These are phyloP conservation scores for Oncorhynchus nerka DNA, from an alignment of 2,113 vertebrate genomes.

Conservation along the genomic window DNA sequence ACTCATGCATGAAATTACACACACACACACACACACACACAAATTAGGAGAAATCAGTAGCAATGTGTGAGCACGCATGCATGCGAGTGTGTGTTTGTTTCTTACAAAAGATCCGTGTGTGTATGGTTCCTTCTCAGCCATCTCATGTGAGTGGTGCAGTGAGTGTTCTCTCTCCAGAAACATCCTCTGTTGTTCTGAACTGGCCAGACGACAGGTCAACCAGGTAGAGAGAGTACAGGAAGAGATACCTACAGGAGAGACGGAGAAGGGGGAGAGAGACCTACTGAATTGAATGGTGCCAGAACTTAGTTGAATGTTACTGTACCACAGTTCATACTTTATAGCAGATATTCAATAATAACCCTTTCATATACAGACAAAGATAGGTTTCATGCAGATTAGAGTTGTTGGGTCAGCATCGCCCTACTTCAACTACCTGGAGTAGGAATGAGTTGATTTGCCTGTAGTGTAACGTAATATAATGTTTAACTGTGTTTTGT, in stretches of 20 bases:
- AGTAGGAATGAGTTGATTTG: neutral
- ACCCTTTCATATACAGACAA: too few species aligned
- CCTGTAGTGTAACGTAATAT: neutral
- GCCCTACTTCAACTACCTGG: neutral
- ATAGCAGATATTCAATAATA: too few species aligned
- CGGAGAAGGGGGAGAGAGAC: neutral
- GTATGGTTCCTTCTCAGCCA: slow-evolving; percentile 85
- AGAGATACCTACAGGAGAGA: slow-evolving; percentile 68
- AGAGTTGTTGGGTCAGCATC: too few species aligned
- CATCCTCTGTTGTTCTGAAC: slow-evolving; percentile 98
- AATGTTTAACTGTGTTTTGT: neutral
- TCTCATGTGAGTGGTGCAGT: slow-evolving; percentile 96
- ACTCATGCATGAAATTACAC: neutral
- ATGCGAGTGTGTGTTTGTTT: neutral
- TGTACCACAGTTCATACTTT: too few species aligned
- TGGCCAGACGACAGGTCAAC: slow-evolving; percentile 96
- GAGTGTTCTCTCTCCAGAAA: slow-evolving; percentile 98
- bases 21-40: neutral
- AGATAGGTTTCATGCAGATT: too few species aligned
- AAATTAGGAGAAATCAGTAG: neutral
- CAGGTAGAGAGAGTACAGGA: slow-evolving; percentile 95
- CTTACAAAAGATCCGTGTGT: neutral
- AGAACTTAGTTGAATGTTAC: neutral
- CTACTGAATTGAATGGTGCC: neutral
- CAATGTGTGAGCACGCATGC: too few species aligned